Evolutionary conservation across 2,888 invertebrate species (phyloP).

Genomic region (Saturnia japonica): DNA sequence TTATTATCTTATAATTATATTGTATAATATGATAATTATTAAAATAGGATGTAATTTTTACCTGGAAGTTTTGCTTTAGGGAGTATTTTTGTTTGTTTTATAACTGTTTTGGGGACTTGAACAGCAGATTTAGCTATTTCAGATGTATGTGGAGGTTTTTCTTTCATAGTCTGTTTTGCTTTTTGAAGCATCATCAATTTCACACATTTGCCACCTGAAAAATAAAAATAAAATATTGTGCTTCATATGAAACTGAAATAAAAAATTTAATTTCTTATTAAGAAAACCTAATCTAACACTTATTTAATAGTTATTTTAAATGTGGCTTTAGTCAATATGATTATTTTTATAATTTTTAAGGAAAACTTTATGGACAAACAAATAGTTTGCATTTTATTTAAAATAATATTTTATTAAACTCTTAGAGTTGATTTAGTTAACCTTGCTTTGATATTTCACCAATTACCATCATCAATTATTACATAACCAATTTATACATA

Average conservation of each 20-base stretch:
- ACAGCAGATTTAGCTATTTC: conserved; percentile 28
- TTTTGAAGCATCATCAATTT: conserved; percentile 59
- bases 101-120: conserved; percentile 11
- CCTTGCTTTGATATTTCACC: too few relatives aligned
- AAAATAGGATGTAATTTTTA: conserved; percentile 1
- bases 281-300: not conserved
- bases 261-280: not conserved
- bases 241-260: not conserved
- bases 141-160: conserved; percentile 32
- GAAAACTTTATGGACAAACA: not conserved
- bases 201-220: conserved; percentile 58
- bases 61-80: conserved; percentile 17
- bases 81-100: conserved; percentile 22
- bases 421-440: too few relatives aligned
- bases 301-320: not conserved
- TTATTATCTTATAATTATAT: not conserved
- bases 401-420: not conserved
- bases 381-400: not conserved
- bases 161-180: conserved; percentile 43
- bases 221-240: conserved; percentile 20
- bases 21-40: not conserved
- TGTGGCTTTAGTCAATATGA: not conserved
- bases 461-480: not conserved
- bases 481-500: conserved; percentile 37
- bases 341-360: not conserved